A percentile compares a stretch with the other conserved stretches of the same genome.
These are phyloP conservation scores for Sander lucioperca DNA, from an alignment of 2,113 vertebrate species.

Conservation along the genomic window DNA sequence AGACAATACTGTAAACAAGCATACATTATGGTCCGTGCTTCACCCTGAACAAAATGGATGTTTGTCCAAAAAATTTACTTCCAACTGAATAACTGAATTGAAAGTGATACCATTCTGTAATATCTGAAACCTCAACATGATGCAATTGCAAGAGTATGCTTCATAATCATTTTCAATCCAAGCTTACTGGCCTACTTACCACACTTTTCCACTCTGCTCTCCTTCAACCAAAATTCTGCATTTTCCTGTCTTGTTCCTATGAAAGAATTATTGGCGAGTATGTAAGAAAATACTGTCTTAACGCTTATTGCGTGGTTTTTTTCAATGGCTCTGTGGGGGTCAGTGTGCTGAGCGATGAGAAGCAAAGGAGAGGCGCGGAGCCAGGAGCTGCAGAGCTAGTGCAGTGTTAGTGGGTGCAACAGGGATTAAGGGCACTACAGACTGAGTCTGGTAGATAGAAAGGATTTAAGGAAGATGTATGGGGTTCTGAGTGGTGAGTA, in stretches of 20 bases:
- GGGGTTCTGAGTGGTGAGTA: slow-evolving; percentile 69
- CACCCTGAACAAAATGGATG: background rate
- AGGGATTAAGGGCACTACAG: slow-evolving; percentile 41
- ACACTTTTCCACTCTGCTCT: slow-evolving; percentile 16
- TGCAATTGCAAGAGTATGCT: slow-evolving; percentile 12
- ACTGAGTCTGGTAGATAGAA: slow-evolving; percentile 46
- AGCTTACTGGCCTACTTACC: slow-evolving; percentile 28
- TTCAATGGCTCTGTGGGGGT: slow-evolving; percentile 26
- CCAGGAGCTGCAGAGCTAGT: slow-evolving; percentile 1
- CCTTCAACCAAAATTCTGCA: background rate
- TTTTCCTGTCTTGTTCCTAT: slow-evolving; percentile 37
- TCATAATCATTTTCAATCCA: slow-evolving; percentile 46
- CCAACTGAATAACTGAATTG: too few species aligned
- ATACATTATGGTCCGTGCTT: background rate
- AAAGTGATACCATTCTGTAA: slow-evolving; percentile 30
- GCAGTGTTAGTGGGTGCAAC: slow-evolving; percentile 3
- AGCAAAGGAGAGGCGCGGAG: background rate
- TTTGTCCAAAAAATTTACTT: slow-evolving; percentile 13
- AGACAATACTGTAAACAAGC: slow-evolving; percentile 7
- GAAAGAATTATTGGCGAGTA: slow-evolving; percentile 17
- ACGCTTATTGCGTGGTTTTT: background rate
- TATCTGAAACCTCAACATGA: slow-evolving; percentile 39
- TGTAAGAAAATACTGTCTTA: slow-evolving; percentile 8
- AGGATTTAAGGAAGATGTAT: slow-evolving; percentile 71
- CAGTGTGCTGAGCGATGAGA: slow-evolving; percentile 18